phyloP scores from a whole-genome alignment of 2,113 vertebrate genomes.

The Zosterops pallidus region DNA sequence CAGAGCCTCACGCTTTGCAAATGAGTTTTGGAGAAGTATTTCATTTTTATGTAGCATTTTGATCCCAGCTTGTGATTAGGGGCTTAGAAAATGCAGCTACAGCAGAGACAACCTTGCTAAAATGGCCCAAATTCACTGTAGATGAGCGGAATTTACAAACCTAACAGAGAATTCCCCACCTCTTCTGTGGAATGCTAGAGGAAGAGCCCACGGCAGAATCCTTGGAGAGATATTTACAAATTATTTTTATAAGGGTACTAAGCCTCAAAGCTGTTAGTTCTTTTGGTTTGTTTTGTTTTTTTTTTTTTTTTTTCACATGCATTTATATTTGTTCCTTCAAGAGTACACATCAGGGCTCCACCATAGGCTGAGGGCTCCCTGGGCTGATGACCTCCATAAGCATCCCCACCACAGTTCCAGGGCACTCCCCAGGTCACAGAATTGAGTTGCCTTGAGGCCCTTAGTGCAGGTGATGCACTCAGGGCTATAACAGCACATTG shows the following conservation, averaged over 20 bases:
- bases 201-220: neutral
- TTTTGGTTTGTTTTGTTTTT: neutral
- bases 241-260: neutral
- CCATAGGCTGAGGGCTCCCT: neutral
- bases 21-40: neutral
- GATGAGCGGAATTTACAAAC: neutral
- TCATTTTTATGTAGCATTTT: neutral
- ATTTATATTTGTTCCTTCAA: neutral
- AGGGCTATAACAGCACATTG: neutral
- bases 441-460: neutral
- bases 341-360: neutral
- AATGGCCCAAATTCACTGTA: neutral
- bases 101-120: neutral
- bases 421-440: neutral
- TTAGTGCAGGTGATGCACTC: neutral
- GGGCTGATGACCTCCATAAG: accelerated
- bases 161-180: neutral
- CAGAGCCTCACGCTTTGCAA: neutral
- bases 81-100: neutral
- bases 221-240: neutral
- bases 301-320: accelerated
- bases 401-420: accelerated
- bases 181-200: neutral
- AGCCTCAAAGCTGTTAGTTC: neutral
- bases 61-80: neutral